phyloP scores from a whole-genome alignment of 1,140 invertebrate genomes.

The Nautilus pompilius region DNA sequence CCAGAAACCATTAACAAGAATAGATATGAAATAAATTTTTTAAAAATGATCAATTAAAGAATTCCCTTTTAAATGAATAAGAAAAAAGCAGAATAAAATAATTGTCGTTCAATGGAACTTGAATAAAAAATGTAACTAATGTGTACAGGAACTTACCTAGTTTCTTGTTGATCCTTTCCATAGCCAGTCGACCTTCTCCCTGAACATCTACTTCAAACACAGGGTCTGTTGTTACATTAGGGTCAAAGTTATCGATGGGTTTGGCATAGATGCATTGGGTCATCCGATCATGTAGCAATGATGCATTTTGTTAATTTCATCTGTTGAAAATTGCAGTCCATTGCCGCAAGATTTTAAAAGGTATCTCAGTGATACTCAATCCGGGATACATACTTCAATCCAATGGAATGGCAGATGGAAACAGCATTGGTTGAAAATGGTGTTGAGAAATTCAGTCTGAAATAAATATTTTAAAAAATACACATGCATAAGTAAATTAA shows the following conservation, averaged over 20 bases:
- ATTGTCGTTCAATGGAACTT: no score
- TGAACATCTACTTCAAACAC: slow-evolving; percentile 84
- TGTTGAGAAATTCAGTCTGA: slow-evolving; percentile 88
- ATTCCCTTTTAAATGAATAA: no score
- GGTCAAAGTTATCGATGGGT: slow-evolving; percentile 68
- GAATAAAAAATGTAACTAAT: no score
- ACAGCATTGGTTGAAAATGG: slow-evolving; percentile 93
- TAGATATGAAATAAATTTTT: no score
- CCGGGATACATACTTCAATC: slow-evolving; percentile 69
- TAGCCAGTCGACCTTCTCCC: slow-evolving; percentile 70
- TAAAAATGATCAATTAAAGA: no score
- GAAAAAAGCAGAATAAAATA: no score
- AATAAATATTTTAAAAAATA: no score
- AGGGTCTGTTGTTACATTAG: slow-evolving; percentile 64
- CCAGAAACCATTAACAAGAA: no score
- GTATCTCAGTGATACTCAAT: slow-evolving; percentile 80
- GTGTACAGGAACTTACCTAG: slow-evolving; percentile 71
- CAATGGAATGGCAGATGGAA: slow-evolving; percentile 83
- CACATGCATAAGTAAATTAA: no score
- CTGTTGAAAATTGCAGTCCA: slow-evolving; percentile 10
- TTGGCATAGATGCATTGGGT: slow-evolving; percentile 75
- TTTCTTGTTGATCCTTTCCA: slow-evolving; percentile 79
- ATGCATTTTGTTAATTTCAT: slow-evolving; percentile 29
- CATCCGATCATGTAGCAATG: slow-evolving; percentile 76
- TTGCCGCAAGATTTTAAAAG: slow-evolving; percentile 61